phyloP scores from a whole-genome alignment of 2,888 invertebrate species.

The Sesamia inferens region DNA sequence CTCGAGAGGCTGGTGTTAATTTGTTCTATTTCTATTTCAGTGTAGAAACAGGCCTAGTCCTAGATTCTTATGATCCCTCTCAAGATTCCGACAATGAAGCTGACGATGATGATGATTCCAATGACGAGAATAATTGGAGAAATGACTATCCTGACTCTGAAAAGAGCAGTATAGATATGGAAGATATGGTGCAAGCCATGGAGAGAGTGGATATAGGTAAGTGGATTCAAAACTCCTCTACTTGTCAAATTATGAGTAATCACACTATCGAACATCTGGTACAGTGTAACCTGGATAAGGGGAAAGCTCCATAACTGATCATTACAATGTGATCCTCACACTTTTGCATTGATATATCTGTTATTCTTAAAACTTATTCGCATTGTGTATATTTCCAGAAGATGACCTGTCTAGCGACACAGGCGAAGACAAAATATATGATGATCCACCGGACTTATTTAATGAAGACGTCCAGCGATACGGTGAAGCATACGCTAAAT shows the following conservation, averaged over 20 bases:
- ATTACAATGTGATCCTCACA: background rate
- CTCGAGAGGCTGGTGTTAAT: too few species aligned
- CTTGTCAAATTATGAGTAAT: background rate
- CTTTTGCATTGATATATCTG: background rate
- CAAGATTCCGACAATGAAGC: slow-evolving; percentile 76
- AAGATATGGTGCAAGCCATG: slow-evolving; percentile 91
- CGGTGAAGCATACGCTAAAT: slow-evolving; percentile 92
- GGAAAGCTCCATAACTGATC: background rate
- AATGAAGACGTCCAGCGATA: slow-evolving; percentile 90
- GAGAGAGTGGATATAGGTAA: slow-evolving; percentile 82
- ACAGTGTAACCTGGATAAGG: background rate
- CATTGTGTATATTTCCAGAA: slow-evolving; percentile 68
- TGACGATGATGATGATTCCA: slow-evolving; percentile 92
- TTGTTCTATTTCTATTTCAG: slow-evolving; percentile 36
- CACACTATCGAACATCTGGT: background rate
- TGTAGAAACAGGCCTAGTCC: slow-evolving; percentile 79
- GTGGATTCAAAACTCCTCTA: background rate
- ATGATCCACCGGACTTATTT: slow-evolving; percentile 76
- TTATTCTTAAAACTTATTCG: background rate
- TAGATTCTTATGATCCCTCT: slow-evolving; percentile 77
- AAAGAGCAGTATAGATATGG: slow-evolving; percentile 90
- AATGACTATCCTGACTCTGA: slow-evolving; percentile 95
- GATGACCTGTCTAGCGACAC: slow-evolving; percentile 87
- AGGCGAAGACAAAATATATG: slow-evolving; percentile 84
- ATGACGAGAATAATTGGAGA: slow-evolving; percentile 93